Evolutionary conservation across 1,140 invertebrate genomes (phyloP).

Genomic region (Schlechtendalia chinensis): DNA sequence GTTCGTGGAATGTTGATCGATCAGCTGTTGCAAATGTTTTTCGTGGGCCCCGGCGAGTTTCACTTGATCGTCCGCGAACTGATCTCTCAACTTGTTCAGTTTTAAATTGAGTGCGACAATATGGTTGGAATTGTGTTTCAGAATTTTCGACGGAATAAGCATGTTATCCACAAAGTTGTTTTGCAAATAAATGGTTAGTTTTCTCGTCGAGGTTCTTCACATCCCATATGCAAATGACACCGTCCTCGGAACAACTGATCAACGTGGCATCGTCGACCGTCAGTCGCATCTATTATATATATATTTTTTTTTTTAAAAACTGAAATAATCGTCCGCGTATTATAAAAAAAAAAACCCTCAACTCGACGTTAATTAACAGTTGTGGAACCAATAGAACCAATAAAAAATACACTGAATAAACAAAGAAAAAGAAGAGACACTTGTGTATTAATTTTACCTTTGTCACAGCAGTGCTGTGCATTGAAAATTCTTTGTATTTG

Average conservation of each 20-base stretch:
- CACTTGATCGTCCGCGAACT: too few species aligned
- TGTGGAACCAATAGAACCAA: neutral
- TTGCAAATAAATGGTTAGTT: neutral
- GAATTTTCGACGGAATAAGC: neutral
- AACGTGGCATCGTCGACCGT: neutral
- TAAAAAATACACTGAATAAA: too few species aligned
- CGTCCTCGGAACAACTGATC: neutral
- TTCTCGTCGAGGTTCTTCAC: neutral
- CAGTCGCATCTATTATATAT: constrained; percentile 5
- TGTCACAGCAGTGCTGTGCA: neutral
- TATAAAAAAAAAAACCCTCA: too few species aligned
- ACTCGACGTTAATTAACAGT: neutral
- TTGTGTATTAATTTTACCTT: neutral
- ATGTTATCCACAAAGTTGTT: neutral
- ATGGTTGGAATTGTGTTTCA: neutral
- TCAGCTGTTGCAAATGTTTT: too few species aligned
- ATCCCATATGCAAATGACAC: constrained; percentile 8
- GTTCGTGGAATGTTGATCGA: too few species aligned
- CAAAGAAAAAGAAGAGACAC: too few species aligned
- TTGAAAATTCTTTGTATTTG: constrained; percentile 14
- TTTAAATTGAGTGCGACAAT: neutral
- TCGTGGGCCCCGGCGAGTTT: too few species aligned
- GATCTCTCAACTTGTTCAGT: neutral
- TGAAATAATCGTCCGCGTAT: too few species aligned
- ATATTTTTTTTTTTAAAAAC: too few species aligned